Evolutionary conservation across 2,888 invertebrate genomes (phyloP).

Genomic region (Autographa pulchrina): DNA sequence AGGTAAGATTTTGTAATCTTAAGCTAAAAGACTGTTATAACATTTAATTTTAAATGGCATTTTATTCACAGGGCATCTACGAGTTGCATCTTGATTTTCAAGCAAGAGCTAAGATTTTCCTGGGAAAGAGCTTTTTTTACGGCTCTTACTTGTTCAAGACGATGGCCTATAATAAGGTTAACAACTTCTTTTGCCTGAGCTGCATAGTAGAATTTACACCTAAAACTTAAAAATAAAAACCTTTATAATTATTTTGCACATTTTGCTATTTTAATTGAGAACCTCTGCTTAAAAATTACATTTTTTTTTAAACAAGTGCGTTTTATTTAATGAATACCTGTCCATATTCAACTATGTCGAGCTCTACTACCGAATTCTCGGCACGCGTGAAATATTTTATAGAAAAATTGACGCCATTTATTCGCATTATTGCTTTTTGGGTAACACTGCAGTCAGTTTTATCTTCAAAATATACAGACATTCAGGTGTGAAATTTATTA

Average conservation of each 20-base stretch:
- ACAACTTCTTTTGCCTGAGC: slow-evolving; percentile 77
- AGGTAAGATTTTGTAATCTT: slow-evolving; percentile 67
- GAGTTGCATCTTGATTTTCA: slow-evolving; percentile 72
- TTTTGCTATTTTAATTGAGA: not conserved
- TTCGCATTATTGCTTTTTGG: slow-evolving; percentile 54
- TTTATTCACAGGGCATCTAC: slow-evolving; percentile 78
- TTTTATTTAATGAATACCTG: not conserved
- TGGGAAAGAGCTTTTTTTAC: slow-evolving; percentile 80
- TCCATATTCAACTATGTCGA: not conserved
- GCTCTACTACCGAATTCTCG: slow-evolving; percentile 20
- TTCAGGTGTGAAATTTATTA: slow-evolving; percentile 51
- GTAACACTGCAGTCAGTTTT: slow-evolving; percentile 34
- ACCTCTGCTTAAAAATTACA: not conserved
- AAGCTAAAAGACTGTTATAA: slow-evolving; percentile 28
- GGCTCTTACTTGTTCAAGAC: slow-evolving; percentile 77
- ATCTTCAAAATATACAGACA: slow-evolving; percentile 38
- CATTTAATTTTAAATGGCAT: slow-evolving; percentile 47
- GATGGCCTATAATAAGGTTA: slow-evolving; percentile 71
- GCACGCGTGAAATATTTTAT: slow-evolving; percentile 67
- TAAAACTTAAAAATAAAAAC: slow-evolving; percentile 46
- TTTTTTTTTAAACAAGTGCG: not conserved
- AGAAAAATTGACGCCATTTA: slow-evolving; percentile 74
- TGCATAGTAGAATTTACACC: slow-evolving; percentile 55
- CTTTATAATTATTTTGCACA: slow-evolving; percentile 6
- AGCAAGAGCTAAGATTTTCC: slow-evolving; percentile 70